Evolutionary conservation across 1,140 invertebrate genomes (phyloP).

Genomic region (Pseudomyrmex concolor): DNA sequence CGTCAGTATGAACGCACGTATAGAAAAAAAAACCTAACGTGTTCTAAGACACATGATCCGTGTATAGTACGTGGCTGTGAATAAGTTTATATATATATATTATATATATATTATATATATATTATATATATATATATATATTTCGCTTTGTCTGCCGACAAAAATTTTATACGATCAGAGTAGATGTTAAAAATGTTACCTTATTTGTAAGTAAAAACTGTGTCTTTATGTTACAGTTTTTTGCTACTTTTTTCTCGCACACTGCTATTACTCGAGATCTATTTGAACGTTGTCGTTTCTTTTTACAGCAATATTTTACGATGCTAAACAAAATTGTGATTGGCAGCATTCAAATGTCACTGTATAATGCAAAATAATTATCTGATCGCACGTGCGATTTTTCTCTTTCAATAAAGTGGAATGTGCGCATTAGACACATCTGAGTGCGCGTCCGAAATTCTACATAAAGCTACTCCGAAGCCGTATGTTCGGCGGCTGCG

Average conservation of each 20-base stretch:
- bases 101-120: constrained; percentile 18
- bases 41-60: constrained; percentile 8
- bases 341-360: no score
- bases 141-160: neutral
- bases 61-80: constrained; percentile 14
- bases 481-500: constrained; percentile 20
- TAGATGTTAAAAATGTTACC: no score
- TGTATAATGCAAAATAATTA: constrained; percentile 29
- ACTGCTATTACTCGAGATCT: no score
- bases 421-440: constrained; percentile 16
- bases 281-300: no score
- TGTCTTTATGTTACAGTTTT: no score
- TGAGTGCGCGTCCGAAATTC: constrained; percentile 7
- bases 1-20: neutral
- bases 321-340: no score
- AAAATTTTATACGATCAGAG: neutral
- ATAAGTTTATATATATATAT: constrained; percentile 41
- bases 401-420: constrained; percentile 7
- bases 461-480: constrained; percentile 16
- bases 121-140: constrained; percentile 29
- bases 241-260: no score
- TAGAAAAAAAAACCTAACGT: constrained; percentile 12
- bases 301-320: no score
- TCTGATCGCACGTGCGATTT: constrained; percentile 7
- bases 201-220: no score